Base-by-base conservation (phyloP, 2,113 vertebrate species). In the Mesoclemmys tuberculata region DNA sequence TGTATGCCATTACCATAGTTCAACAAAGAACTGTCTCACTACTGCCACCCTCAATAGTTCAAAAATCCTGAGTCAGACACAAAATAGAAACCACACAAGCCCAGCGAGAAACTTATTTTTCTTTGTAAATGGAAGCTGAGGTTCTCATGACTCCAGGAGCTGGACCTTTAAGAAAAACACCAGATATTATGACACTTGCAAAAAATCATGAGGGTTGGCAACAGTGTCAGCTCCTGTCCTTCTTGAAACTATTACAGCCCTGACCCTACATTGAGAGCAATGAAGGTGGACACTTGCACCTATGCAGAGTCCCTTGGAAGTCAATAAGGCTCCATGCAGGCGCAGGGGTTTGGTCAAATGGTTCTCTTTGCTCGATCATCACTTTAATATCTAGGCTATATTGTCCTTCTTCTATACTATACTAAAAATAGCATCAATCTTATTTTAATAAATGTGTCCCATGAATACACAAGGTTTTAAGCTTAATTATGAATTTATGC, bases 1-100 rank as follows among this genome's bases (percentile, higher is more conserved):
- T 0, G 0, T 2, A 35, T 1, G 54, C 13, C 56, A 90, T 80
- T 16, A 75, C 10, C n/a, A 38, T 12, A 54, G 16, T 6, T 44
- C 11, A 75, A 58, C 56, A 58, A 14, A 58, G 80, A 48, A 0
- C 24, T 46, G 38, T 6, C 49, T 58, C 56, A 58, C 22, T 58
- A 58, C 6, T 26, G 56, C 64, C 8, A 74, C 75, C 19, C 2
- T 52, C 49, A 68, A 89, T 82, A 9, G 56, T 58, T 58, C 0
- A 80, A 52, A 77, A 71, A 16, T 61, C n/a, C 58, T 5, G 58
- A 19, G 10, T 55, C 27, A 35, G 27, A 80, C 86, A 41, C 22
- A 22, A 51, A 85, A 24, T 56, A 84, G 2, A 56, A 61, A 44
- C 90, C 5, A 82, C 46, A 29, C 58, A 85, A 26, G 29, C 38